Base-by-base conservation (phyloP, 1,140 invertebrate species). In the Monomorium pharaonis region DNA sequence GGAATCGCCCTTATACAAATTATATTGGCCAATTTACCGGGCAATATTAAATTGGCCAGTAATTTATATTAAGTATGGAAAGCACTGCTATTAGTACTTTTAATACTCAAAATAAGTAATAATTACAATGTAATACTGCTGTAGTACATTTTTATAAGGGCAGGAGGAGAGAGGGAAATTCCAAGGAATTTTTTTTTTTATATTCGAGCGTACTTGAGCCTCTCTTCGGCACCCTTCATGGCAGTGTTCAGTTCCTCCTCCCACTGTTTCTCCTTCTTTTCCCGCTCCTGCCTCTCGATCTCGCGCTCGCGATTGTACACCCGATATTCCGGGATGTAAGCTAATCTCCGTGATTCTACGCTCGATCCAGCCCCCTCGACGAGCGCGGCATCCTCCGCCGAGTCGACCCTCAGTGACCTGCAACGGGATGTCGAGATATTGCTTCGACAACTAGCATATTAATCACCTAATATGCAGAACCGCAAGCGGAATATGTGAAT, bases 231-330 rank as follows among this genome's bases (percentile, higher is more conserved):
- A 37, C 94, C 94, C 80, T 95, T 95, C 97, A 97, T 97, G 60
- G 97, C 96, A 90, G 95, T 93, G 67, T 96, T 96, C 4, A 97
- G 94, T 92, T 97, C 97, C 67, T 96, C 95, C 91, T 97, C 97
- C 97, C 97, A 97, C 77, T 96, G 96, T 86, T 95, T 95, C 92
- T 97, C 97, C 90, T 97, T 97, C 51, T 94, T 93, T 92, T 97
- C 97, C 87, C 96, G 95, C 88, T 96, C 96, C 58, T 95, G 93
- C 24, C 95, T 95, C 74, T 96, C 95, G 72, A 97, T 91, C 92
- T 97, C 96, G 69, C 96, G 96, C 90, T 97, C 97, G n/a, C 97
- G 95, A 93, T 97, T 97, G 92, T 97, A 97, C 6, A 96, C 95
- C 24, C 96, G 96, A 90, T 97, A 97, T 86, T 97, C 96, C 37